Evolutionary conservation across 2,888 invertebrate species (phyloP).

Genomic region (Odontomyia ornata): DNA sequence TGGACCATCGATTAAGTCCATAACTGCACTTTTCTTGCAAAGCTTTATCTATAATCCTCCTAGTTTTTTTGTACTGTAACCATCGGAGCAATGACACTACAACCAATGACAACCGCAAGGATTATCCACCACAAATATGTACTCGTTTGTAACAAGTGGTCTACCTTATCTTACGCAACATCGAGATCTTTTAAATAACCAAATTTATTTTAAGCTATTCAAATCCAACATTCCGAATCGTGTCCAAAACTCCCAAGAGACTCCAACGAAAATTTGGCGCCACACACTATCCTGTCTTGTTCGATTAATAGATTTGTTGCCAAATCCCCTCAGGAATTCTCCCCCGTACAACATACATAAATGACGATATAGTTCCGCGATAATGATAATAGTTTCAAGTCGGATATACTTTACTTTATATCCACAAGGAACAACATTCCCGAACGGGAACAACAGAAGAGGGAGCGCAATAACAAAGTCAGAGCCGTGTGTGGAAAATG

Average conservation of each 20-base stretch:
- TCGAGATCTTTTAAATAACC: background rate
- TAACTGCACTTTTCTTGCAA: no score
- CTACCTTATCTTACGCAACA: no score
- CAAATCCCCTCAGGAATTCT: slow-evolving; percentile 37
- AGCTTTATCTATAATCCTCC: no score
- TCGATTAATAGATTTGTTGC: slow-evolving; percentile 26
- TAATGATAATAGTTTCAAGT: slow-evolving; percentile 4
- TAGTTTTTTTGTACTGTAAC: no score
- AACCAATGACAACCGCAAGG: no score
- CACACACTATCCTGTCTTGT: background rate
- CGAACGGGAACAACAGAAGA: background rate
- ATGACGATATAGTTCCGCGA: background rate
- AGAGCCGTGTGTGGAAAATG: slow-evolving; percentile 34
- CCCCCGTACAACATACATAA: background rate
- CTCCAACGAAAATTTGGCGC: slow-evolving; percentile 16
- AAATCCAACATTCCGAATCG: background rate
- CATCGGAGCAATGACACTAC: no score
- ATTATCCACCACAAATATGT: no score
- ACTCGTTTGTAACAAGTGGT: no score
- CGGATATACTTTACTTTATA: background rate
- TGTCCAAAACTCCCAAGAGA: slow-evolving; percentile 7
- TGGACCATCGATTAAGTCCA: no score
- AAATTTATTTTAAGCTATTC: background rate
- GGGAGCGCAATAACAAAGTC: background rate
- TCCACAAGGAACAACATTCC: slow-evolving; percentile 2